These are phyloP conservation scores for Brachyopa scutellaris DNA, from an alignment of 2,888 invertebrate genomes.

Conservation along the genomic window DNA sequence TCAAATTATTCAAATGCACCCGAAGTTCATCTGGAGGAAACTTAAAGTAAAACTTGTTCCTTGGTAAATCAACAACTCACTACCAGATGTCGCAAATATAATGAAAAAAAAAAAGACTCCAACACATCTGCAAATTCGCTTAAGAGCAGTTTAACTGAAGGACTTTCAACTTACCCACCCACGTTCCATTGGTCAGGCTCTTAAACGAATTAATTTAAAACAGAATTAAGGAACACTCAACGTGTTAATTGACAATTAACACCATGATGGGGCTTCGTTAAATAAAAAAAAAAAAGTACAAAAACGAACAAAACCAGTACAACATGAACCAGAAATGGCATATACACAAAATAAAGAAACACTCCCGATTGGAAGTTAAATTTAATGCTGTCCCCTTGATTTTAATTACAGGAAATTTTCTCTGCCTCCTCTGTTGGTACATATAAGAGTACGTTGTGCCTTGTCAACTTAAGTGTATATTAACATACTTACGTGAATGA, in stretches of 20 bases:
- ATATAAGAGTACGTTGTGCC: too few relatives aligned
- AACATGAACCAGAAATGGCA: neutral
- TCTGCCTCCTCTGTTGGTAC: neutral
- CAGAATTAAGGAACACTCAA: conserved; percentile 62
- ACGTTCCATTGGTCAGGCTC: conserved; percentile 20
- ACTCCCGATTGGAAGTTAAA: conserved; percentile 29
- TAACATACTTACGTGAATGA: conserved; percentile 27
- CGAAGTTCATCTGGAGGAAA: too few relatives aligned
- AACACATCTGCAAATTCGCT: conserved; percentile 8
- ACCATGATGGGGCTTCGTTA: conserved; percentile 25
- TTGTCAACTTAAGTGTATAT: conserved; percentile 7
- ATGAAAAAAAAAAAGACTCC: neutral
- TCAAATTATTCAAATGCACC: too few relatives aligned
- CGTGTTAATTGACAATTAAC: conserved; percentile 71
- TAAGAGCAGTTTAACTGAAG: conserved; percentile 48
- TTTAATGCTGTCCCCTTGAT: conserved; percentile 44
- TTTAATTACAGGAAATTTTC: conserved; percentile 58
- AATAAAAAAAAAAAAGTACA: conserved; percentile 8
- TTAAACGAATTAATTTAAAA: conserved; percentile 59
- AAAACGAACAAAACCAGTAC: too few relatives aligned
- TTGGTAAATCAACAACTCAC: neutral
- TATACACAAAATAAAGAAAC: neutral
- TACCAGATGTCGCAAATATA: neutral
- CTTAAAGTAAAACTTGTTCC: too few relatives aligned
- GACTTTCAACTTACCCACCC: conserved; percentile 30